Base-by-base conservation (phyloP, 2,113 vertebrate genomes). In the Brachypodius melanocephalos region DNA sequence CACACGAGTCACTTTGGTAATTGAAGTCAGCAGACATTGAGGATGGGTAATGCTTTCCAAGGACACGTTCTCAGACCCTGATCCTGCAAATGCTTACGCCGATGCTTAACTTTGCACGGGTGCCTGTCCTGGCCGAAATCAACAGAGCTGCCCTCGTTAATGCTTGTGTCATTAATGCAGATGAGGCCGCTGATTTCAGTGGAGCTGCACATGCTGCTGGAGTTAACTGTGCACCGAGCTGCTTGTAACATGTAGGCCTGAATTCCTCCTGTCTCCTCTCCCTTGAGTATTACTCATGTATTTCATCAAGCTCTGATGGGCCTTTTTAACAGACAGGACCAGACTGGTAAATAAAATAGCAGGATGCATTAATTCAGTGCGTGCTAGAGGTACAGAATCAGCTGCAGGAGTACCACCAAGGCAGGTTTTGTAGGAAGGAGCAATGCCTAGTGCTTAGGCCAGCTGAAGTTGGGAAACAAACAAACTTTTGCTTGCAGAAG, bases 41-140 rank as follows among this genome's bases (percentile, higher is more conserved):
- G 91, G 95, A 96, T 94, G 95, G 96, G 95, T 96, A 96, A 96
- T 93, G 92, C 95, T 95, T 96, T 96, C 95, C 95, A 96, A 97
- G 95, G 95, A 94, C 93, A 26, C 4, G 43, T 76, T 96, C 63
- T 95, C 32, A 96, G 95, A 85, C 95, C 96, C 95, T 95, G 90
- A 95, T 96, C 88, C 93, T 94, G 85, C 90, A 65, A 71, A 73
- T 67, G 91, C 94, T 95, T 93, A 81, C 34, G 84, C 80, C 22
- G 12, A 85, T 90, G 89, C 95, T 97, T 95, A 91, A 94, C 91
- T 93, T 88, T 38, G 68, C 74, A 14, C 2, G 20, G 58, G 63
- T 22, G 43, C 43, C 63, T 45, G 69, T 71, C 85, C 63, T 54
- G 73, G 5, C 68, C 65, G 88, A 67, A 92, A 66, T 59, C 34